Base-by-base conservation (phyloP, 2,888 invertebrate species). In the Agonum fuliginosum region DNA sequence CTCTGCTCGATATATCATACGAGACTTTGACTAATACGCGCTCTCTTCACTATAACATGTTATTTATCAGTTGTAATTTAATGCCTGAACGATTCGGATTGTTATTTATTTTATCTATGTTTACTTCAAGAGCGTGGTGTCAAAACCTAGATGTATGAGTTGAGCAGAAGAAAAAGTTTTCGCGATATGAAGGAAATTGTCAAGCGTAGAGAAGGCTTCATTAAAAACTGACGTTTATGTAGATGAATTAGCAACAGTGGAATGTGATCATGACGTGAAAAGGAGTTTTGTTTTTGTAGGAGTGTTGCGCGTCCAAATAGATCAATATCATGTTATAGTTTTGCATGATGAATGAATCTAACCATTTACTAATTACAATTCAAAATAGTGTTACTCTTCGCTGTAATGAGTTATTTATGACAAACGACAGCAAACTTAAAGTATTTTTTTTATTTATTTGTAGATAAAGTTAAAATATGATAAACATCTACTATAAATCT, bases 51-150 rank as follows among this genome's bases (percentile, higher is more conserved):
- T 20, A 34, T 37, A 65, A 74, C 74, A 74, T 74, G 74, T 74
- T 74, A 74, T 74, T 74, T 74, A 74, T 74, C 74, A 74, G 74
- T n/a, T 65, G 74, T 65, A 74, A 74, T 74, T 74, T 74, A 74
- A 74, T 74, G 74, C 41, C 27, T 65, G 48, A 74, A 27, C 65
- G 74, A 27, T 65, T 74, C 30, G 46, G 46, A 65, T 65, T 74
- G 62, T 65, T 72, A 71, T 46, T 71, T 48, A 48, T 48, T 46
- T 48, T 71, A 71, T 71, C 69, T 20, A 5, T 71, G 71, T 51
- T 71, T 19, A 46, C 14, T 51, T 24, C 71, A 48, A 51, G 22
- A n/a, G 20, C 65, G 22, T 14, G 12, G 22, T 67, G 67, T 67
- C 67, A 67, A 67, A 67, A 37, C 41, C n/a, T 22, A 3, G 41